Percentiles rank a stretch among this genome's conserved stretches.
phyloP scores from a whole-genome alignment of 2,888 invertebrate genomes.

The Pantelozetes paolii region DNA sequence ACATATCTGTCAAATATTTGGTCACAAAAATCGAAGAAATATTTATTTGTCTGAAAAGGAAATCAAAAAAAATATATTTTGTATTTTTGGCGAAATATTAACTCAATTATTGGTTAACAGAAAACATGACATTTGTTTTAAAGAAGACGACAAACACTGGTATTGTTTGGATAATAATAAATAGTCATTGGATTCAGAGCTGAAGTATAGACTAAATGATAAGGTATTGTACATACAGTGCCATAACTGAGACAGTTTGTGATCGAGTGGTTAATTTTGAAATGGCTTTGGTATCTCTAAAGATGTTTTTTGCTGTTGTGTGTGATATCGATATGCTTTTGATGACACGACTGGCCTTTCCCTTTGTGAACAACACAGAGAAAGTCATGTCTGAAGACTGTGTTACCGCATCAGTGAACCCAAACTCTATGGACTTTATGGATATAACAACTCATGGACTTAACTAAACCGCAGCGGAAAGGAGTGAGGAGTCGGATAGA shows the following conservation, averaged over 20 bases:
- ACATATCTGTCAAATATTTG: background rate
- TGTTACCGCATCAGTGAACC: background rate
- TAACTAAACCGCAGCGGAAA: background rate
- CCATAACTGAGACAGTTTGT: background rate
- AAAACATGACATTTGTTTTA: conserved; percentile 14
- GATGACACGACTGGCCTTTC: conserved; percentile 1
- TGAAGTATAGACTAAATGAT: background rate
- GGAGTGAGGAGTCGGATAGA: background rate
- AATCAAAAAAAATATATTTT: background rate
- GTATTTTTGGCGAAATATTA: conserved; percentile 17
- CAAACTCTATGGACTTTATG: background rate
- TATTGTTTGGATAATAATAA: background rate
- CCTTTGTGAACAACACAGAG: background rate
- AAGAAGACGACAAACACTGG: background rate
- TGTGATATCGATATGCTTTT: conserved; percentile 3
- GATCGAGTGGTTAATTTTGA: background rate
- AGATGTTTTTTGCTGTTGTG: background rate
- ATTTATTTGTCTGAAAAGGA: too few species aligned
- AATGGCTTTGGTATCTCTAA: background rate
- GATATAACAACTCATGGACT: background rate
- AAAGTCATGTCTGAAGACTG: background rate
- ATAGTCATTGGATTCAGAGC: background rate
- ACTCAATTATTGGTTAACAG: background rate
- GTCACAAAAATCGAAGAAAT: background rate
- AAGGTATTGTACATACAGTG: background rate